Conservation (phyloP, 1,140 invertebrate species). For the Ooceraea biroi region DNA sequence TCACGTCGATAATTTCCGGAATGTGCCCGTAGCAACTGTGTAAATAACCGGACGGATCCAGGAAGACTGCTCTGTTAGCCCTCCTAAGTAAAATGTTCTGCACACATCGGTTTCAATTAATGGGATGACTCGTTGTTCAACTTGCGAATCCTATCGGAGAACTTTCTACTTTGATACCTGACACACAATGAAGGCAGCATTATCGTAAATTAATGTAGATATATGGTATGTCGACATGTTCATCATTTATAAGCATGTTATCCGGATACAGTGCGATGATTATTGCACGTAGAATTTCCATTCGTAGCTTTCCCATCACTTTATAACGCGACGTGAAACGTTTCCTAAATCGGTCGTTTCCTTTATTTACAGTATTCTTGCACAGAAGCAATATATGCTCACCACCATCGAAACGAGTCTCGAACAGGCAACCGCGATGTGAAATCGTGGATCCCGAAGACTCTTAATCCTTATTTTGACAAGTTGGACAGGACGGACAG, state of each 20-base stretch:
- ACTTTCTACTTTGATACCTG: neutral
- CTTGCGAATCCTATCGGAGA: neutral
- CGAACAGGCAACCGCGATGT: conserved; percentile 18
- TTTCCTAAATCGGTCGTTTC: conserved; percentile 16
- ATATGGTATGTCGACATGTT: neutral
- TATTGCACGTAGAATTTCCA: neutral
- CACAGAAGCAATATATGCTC: neutral
- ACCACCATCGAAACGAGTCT: conserved; percentile 10
- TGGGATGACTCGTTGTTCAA: too few relatives aligned
- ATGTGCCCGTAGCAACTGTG: neutral
- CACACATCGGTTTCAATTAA: too few relatives aligned
- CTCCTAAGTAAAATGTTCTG: neutral
- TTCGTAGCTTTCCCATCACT: neutral
- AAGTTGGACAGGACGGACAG: conserved; percentile 80
- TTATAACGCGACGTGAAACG: too few relatives aligned
- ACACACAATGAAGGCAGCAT: neutral
- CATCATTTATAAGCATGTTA: conserved; percentile 1
- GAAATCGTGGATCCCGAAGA: conserved; percentile 73
- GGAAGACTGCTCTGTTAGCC: neutral
- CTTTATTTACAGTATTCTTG: conserved; percentile 9
- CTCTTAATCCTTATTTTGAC: conserved; percentile 85
- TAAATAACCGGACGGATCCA: conserved; percentile 3
- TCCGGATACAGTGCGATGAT: neutral
- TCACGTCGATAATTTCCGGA: conserved; percentile 1
- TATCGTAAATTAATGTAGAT: neutral